Conservation (phyloP, 2,888 invertebrate species). For the Zygogramma bicolorata region DNA sequence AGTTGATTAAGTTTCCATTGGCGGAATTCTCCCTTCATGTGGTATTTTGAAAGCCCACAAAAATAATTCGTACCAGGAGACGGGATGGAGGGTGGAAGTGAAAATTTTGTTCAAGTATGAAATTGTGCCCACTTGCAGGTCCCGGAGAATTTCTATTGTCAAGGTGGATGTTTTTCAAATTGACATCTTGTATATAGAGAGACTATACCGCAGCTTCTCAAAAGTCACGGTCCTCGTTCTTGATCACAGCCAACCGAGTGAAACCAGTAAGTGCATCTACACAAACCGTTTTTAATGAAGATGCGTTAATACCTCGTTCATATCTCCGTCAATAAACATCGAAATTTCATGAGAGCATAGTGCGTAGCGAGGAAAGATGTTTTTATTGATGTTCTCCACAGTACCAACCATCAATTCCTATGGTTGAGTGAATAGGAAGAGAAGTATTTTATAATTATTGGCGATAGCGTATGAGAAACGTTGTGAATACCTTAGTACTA, state of each 20-base stretch:
- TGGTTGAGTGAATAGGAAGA: conserved; percentile 33
- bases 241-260: background rate
- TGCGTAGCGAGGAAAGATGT: background rate
- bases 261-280: conserved; percentile 1
- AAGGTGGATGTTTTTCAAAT: too few relatives aligned
- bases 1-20: too few relatives aligned
- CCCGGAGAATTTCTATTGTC: too few relatives aligned
- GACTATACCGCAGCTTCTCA: background rate
- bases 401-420: conserved; percentile 37
- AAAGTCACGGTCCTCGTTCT: background rate
- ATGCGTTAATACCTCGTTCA: conserved; percentile 1
- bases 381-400: conserved; percentile 11
- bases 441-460: background rate
- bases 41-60: too few relatives aligned
- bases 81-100: too few relatives aligned
- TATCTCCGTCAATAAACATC: conserved; percentile 10
- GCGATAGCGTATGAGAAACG: background rate
- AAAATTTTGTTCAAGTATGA: too few relatives aligned
- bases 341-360: conserved; percentile 13
- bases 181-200: too few relatives aligned
- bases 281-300: conserved; percentile 9
- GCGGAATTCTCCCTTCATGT: too few relatives aligned
- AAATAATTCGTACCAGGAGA: too few relatives aligned
- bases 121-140: too few relatives aligned
- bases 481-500: background rate